Evolutionary conservation across 2,113 vertebrate genomes (phyloP), one percentile per base, ranked within the genome.

Genomic region (Meriones unguiculatus): DNA sequence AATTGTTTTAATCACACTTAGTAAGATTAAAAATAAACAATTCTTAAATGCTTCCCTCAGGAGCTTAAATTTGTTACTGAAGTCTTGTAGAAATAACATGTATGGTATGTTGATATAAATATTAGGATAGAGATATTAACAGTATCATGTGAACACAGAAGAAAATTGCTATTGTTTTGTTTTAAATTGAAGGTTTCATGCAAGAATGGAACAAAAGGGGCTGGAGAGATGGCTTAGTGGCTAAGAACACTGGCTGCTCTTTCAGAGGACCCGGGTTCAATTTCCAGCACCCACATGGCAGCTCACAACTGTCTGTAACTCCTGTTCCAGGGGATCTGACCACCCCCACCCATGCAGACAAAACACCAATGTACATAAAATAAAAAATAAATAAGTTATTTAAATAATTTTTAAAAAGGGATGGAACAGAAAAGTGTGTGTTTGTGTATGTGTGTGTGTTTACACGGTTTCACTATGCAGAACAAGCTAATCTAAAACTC

Each of bases 21-120:
- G 67, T 81, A 93, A 93, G 46, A 92, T 92, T 28, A 92, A 92
- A 93, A 91, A 87, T 85, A 76, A 93, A 80, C 90, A 77, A 90
- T 77, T 76, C 41, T 35, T 41, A 72, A 64, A 77, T n/a, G 20
- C 50, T 90, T 20, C 50, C 41, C 41, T 94, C 22, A 89, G 64
- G 64, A 90, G 46, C 69, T 92, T 73, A 57, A 72, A 38, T 64
- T 93, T 90, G 75, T 8, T 69, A 52, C 87, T 41, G 28, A 94
- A 92, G 2, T 41, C 50, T 41, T 90, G 17, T 46, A 46, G 46
- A 90, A 87, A 22, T 96, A 82, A 93, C 62, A 78, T 69, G 35
- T 85, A 62, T 84, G 52, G 78, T 38, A 70, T 67, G 54, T 50
- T 94, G 75, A 85, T 18, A 69, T 89, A 72, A 77, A 15, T 77